A percentile compares a stretch with the other conserved stretches of the same genome.
Conservation (phyloP, 2,888 invertebrate genomes). For the Drosophila recens region DNA sequence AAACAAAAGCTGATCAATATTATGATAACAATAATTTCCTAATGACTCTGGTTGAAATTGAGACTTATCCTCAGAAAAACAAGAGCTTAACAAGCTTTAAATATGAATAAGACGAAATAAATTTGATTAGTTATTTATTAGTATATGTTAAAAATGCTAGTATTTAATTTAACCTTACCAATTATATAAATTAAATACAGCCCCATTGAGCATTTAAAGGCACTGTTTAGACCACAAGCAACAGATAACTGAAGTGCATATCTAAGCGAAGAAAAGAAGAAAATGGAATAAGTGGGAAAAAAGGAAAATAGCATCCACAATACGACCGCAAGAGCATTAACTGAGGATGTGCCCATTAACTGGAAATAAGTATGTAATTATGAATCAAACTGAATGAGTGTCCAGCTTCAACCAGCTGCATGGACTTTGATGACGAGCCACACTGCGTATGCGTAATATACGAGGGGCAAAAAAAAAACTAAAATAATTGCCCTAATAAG, state of each 20-base stretch:
- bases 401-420: slow-evolving; percentile 8
- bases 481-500: slow-evolving; percentile 53
- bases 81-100: not conserved
- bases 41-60: slow-evolving; percentile 2
- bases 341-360: slow-evolving; percentile 54
- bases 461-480: slow-evolving; percentile 8
- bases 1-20: slow-evolving; percentile 19
- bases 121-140: too few species aligned
- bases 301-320: slow-evolving; percentile 17
- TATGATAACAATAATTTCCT: slow-evolving; percentile 21
- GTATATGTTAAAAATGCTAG: not conserved
- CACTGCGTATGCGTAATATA: slow-evolving; percentile 47
- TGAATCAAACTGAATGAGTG: slow-evolving; percentile 48
- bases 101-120: too few species aligned
- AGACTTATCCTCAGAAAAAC: not conserved
- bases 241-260: slow-evolving; percentile 26
- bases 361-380: slow-evolving; percentile 60
- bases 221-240: not conserved
- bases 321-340: slow-evolving; percentile 57
- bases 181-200: slow-evolving; percentile 9
- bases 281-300: slow-evolving; percentile 2
- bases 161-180: not conserved
- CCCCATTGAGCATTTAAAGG: not conserved
- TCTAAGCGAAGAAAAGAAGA: slow-evolving; percentile 15
- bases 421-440: slow-evolving; percentile 17